Conservation (phyloP, 2,797 vertebrate genomes). For the Smutsia gigantea region DNA sequence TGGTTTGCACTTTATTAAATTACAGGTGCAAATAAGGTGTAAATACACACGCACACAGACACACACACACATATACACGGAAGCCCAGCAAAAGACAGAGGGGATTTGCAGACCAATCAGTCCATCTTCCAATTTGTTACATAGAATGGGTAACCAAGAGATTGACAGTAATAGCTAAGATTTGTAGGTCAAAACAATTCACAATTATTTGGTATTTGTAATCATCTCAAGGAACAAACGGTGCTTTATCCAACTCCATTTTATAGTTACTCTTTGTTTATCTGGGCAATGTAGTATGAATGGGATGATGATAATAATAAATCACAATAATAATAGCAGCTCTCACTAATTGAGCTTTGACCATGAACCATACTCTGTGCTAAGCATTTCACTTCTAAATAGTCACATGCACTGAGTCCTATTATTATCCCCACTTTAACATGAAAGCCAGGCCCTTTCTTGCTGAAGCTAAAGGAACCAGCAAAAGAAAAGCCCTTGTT, state of each 20-base stretch:
- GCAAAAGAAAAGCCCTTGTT: background rate
- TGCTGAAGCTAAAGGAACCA: background rate
- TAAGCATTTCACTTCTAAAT: background rate
- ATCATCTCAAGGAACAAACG: slow-evolving; percentile 41
- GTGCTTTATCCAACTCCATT: background rate
- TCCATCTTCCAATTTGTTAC: background rate
- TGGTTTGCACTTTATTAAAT: background rate
- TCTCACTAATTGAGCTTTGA: background rate
- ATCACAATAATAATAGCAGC: background rate
- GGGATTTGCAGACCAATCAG: background rate
- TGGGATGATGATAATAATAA: background rate
- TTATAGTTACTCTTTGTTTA: background rate
- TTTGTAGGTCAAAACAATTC: slow-evolving; percentile 7
- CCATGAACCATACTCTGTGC: background rate
- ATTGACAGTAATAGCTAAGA: background rate
- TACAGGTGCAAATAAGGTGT: background rate
- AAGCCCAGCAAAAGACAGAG: background rate
- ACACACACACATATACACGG: background rate
- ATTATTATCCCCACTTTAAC: background rate
- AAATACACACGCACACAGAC: background rate
- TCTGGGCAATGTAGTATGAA: background rate
- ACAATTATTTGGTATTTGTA: slow-evolving; percentile 26
- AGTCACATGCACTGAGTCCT: background rate
- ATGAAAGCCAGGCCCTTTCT: background rate
- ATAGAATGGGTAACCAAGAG: background rate